phyloP scores from a whole-genome alignment of 2,113 vertebrate genomes.

The Anarhynchus alexandrinus region DNA sequence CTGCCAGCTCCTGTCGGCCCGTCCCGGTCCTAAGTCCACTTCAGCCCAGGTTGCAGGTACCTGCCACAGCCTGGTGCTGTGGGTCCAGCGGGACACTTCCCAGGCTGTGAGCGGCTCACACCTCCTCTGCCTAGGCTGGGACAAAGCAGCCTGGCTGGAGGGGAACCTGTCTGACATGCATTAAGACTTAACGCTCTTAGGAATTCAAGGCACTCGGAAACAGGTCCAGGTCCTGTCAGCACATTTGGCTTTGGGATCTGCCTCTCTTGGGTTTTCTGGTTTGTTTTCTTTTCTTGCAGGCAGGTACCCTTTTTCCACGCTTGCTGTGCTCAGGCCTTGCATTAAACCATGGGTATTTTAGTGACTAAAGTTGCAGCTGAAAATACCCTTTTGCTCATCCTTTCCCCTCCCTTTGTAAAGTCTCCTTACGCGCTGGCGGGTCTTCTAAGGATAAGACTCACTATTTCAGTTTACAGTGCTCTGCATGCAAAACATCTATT shows the following conservation, averaged over 20 bases:
- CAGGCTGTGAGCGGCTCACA: background rate
- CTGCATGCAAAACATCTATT: background rate
- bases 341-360: background rate
- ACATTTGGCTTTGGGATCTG: background rate
- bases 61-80: background rate
- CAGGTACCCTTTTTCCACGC: background rate
- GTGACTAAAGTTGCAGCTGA: background rate
- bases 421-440: background rate
- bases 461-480: background rate
- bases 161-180: background rate
- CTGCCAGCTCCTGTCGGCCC: fast-evolving
- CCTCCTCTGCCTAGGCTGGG: background rate
- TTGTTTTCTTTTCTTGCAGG: background rate
- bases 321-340: background rate
- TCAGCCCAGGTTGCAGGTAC: background rate
- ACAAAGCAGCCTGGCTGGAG: background rate
- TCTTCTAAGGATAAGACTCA: background rate
- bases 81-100: background rate
- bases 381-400: background rate
- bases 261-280: background rate
- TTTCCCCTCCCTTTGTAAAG: background rate
- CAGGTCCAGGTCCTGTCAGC: background rate
- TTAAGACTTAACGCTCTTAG: background rate
- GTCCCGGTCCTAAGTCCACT: background rate
- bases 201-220: constrained; percentile 14